Evolutionary conservation across 2,888 invertebrate species (phyloP).

Genomic region (Dasysyrphus tricinctus): DNA sequence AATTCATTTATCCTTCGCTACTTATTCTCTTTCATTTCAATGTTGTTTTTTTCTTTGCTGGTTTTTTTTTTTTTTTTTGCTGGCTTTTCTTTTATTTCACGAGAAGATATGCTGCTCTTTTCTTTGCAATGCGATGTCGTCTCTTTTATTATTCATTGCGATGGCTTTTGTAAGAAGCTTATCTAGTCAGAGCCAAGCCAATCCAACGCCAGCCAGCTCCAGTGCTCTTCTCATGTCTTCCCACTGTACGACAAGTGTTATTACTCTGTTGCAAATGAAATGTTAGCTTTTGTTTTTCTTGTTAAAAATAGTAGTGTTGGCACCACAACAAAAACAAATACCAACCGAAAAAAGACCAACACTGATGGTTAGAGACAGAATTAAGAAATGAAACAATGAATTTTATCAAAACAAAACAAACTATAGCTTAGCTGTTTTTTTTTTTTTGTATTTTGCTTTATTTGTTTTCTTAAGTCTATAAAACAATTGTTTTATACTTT

Average conservation of each 20-base stretch:
- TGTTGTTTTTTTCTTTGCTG: constrained; percentile 23
- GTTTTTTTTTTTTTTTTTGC: constrained; percentile 20
- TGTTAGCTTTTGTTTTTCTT: constrained; percentile 68
- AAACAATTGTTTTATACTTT: constrained; percentile 63
- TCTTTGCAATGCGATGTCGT: constrained; percentile 65
- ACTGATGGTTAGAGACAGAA: constrained; percentile 38
- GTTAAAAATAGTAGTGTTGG: constrained; percentile 46
- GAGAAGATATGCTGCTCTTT: constrained; percentile 65
- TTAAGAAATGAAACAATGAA: constrained; percentile 51
- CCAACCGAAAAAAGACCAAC: constrained; percentile 47
- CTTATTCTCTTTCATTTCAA: constrained; percentile 69
- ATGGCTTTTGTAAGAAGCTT: constrained; percentile 75
- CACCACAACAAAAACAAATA: constrained; percentile 34
- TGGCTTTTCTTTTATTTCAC: constrained; percentile 55
- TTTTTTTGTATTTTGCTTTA: too few relatives aligned
- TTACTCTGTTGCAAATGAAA: constrained; percentile 71
- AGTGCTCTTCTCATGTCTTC: constrained; percentile 31
- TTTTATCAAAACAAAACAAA: constrained; percentile 42
- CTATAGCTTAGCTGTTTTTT: not conserved
- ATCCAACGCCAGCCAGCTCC: constrained; percentile 41
- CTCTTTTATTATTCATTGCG: constrained; percentile 75
- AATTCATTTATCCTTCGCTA: constrained; percentile 74
- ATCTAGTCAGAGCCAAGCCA: constrained; percentile 72
- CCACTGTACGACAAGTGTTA: constrained; percentile 48
- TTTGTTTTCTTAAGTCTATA: constrained; percentile 17